These are phyloP conservation scores for Ceyx cyanopectus DNA, from an alignment of 2,113 vertebrate genomes.

Conservation along the genomic window DNA sequence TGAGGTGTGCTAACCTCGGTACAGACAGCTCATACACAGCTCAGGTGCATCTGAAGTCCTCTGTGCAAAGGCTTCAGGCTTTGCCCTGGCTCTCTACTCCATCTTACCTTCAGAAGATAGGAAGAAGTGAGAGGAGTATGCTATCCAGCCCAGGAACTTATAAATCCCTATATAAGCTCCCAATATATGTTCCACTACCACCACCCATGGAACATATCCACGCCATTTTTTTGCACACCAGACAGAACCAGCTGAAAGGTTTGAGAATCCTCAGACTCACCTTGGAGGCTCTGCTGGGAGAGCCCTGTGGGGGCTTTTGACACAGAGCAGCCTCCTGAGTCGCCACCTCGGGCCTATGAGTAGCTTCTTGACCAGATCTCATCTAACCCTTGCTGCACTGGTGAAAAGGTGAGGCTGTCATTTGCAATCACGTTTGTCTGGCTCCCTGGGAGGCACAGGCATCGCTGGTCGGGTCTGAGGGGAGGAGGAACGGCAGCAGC, in stretches of 20 bases:
- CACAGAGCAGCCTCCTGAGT: not conserved
- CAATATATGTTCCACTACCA: accelerated
- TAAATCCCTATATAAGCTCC: not conserved
- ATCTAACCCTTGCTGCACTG: not conserved
- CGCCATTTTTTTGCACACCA: not conserved
- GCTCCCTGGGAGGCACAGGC: not conserved
- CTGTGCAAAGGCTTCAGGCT: not conserved
- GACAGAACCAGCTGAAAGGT: not conserved
- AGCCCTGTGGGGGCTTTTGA: accelerated
- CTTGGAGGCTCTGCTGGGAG: not conserved
- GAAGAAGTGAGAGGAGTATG: not conserved
- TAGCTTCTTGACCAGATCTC: slow-evolving; percentile 2
- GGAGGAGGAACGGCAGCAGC: not conserved
- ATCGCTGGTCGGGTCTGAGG: not conserved
- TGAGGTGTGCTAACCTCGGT: not conserved
- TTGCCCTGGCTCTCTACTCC: not conserved
- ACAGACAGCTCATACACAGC: not conserved
- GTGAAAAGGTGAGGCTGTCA: slow-evolving; percentile 44
- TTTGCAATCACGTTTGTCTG: not conserved
- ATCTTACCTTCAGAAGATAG: not conserved
- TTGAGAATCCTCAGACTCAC: not conserved
- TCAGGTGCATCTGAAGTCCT: accelerated
- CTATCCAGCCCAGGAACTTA: not conserved
- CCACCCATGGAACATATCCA: not conserved
- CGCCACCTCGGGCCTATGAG: not conserved